Percentiles rank a stretch among this genome's conserved stretches.
Evolutionary conservation across 2,113 vertebrate species (phyloP).

Genomic region (Varanus salvator): DNA sequence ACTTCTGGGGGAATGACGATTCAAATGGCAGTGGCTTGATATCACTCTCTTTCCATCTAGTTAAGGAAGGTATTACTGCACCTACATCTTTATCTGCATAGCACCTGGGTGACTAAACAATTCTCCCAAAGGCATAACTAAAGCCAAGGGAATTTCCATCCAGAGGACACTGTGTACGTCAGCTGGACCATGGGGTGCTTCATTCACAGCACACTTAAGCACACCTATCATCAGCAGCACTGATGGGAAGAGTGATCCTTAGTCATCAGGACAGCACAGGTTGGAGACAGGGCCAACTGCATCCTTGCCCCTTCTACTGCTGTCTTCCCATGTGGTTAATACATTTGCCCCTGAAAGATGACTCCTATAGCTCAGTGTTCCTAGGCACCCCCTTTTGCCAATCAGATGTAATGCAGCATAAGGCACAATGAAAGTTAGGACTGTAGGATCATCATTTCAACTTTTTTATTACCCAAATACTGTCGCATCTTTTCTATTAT

Average conservation of each 20-base stretch:
- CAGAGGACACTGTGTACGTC: not conserved
- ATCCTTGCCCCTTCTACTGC: not conserved
- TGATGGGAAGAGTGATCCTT: not conserved
- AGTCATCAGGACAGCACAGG: not conserved
- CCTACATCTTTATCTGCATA: not conserved
- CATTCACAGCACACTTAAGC: not conserved
- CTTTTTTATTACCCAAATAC: slow-evolving; percentile 6
- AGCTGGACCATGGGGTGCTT: not conserved
- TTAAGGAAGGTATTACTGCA: not conserved
- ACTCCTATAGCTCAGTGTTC: not conserved
- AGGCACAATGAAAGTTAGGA: not conserved
- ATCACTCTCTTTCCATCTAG: no score
- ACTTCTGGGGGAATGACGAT: not conserved
- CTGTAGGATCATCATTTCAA: slow-evolving; percentile 1
- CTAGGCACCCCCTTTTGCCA: not conserved
- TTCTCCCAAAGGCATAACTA: not conserved
- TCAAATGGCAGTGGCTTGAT: no score
- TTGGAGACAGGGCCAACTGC: no score
- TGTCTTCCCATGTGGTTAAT: no score
- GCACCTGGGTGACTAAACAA: no score
- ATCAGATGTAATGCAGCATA: slow-evolving; percentile 5
- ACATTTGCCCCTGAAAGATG: not conserved
- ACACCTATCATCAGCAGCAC: not conserved
- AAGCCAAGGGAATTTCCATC: not conserved
- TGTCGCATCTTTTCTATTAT: slow-evolving; percentile 16